Conservation (phyloP, 2,797 vertebrate species). For the Coendou prehensilis region DNA sequence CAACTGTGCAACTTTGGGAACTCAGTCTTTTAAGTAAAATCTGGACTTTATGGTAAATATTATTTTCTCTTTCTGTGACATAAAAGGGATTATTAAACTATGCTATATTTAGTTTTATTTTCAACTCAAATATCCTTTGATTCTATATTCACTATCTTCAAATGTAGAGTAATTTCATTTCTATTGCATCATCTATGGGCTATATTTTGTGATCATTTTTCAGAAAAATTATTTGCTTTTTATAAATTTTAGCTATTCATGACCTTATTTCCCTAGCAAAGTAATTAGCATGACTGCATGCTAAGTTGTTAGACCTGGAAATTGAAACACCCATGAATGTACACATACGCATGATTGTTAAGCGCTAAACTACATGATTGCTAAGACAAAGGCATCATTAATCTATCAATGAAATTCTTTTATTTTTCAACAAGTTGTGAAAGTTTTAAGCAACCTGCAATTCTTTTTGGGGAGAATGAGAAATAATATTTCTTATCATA, state of each 20-base stretch:
- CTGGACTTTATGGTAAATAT: neutral
- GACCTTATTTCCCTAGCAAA: neutral
- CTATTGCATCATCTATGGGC: neutral
- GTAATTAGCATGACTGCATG: neutral
- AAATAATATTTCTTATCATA: neutral
- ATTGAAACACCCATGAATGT: neutral
- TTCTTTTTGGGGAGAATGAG: neutral
- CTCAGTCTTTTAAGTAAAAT: neutral
- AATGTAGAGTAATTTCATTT: neutral
- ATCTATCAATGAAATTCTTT: neutral
- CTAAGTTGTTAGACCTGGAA: neutral
- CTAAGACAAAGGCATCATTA: neutral
- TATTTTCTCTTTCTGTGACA: neutral
- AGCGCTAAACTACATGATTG: neutral
- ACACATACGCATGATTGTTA: neutral
- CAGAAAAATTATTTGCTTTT: neutral
- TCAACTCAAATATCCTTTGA: neutral
- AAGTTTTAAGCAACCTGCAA: neutral
- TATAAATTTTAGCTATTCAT: neutral
- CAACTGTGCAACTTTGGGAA: accelerated
- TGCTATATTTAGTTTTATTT: neutral
- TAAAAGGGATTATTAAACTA: neutral
- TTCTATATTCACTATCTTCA: neutral
- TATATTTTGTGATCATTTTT: neutral
- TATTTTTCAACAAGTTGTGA: neutral